These are phyloP conservation scores for Zonitis immaculata DNA, from an alignment of 2,888 invertebrate species.

Conservation along the genomic window DNA sequence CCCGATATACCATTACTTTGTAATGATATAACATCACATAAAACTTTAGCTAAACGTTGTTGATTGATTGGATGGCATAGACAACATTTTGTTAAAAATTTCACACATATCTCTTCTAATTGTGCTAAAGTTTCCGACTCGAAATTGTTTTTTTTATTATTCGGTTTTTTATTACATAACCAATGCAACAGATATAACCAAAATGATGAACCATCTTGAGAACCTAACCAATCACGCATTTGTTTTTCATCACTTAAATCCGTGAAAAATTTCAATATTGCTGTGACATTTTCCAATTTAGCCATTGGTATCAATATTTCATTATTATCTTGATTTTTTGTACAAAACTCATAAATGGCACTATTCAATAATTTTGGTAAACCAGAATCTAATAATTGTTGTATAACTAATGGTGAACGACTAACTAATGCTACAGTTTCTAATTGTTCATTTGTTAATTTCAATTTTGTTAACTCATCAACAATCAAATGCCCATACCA, in stretches of 20 bases:
- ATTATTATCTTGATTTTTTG: conserved; percentile 29
- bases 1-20: conserved; percentile 71
- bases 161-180: conserved; percentile 54
- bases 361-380: conserved; percentile 61
- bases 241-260: conserved; percentile 74
- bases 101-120: conserved; percentile 72
- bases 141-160: conserved; percentile 35
- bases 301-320: conserved; percentile 50
- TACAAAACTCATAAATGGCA: conserved; percentile 55
- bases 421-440: conserved; percentile 75
- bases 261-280: conserved; percentile 75
- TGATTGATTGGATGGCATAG: conserved; percentile 83
- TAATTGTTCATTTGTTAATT: conserved; percentile 61
- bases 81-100: conserved; percentile 77
- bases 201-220: conserved; percentile 72
- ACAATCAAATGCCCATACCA: conserved; percentile 58
- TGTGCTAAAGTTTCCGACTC: conserved; percentile 51
- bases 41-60: conserved; percentile 71
- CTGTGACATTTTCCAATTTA: conserved; percentile 57
- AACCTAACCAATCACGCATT: conserved; percentile 86
- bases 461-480: conserved; percentile 54
- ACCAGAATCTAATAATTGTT: conserved; percentile 71
- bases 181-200: conserved; percentile 78
- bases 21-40: conserved; percentile 70
- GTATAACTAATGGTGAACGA: conserved; percentile 73